These are phyloP conservation scores for Turnix velox DNA, from an alignment of 2,113 vertebrate species.

Conservation along the genomic window DNA sequence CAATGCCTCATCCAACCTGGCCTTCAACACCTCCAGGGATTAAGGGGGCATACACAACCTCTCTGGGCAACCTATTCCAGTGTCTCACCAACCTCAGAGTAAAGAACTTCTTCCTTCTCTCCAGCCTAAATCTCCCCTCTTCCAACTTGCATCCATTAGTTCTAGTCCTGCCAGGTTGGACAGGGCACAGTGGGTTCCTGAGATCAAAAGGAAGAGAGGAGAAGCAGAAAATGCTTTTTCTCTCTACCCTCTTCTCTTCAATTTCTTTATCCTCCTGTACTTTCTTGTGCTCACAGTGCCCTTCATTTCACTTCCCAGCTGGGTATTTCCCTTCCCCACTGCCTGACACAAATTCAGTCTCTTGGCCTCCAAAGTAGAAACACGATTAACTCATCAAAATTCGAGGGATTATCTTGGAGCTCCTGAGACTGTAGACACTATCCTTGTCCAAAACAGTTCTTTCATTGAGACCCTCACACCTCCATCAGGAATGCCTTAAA, in stretches of 20 bases:
- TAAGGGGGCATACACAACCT: too few relatives aligned
- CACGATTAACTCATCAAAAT: slow-evolving; percentile 18
- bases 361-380: background rate
- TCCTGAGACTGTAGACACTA: slow-evolving; percentile 3
- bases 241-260: background rate
- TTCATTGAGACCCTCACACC: background rate
- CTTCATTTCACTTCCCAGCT: slow-evolving; percentile 7
- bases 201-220: background rate
- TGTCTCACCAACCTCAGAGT: too few relatives aligned
- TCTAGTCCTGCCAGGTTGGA: too few relatives aligned
- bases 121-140: too few relatives aligned
- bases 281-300: background rate
- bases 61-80: too few relatives aligned
- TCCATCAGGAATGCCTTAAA: background rate
- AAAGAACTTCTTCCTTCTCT: too few relatives aligned
- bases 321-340: background rate
- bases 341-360: background rate
- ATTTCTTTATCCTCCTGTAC: background rate
- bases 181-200: too few relatives aligned
- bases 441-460: background rate
- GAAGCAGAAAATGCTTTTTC: background rate
- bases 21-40: too few relatives aligned
- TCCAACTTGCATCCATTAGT: too few relatives aligned
- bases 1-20: too few relatives aligned
- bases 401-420: background rate